phyloP scores from a whole-genome alignment of 2,113 vertebrate species.

The Guaruba guarouba region DNA sequence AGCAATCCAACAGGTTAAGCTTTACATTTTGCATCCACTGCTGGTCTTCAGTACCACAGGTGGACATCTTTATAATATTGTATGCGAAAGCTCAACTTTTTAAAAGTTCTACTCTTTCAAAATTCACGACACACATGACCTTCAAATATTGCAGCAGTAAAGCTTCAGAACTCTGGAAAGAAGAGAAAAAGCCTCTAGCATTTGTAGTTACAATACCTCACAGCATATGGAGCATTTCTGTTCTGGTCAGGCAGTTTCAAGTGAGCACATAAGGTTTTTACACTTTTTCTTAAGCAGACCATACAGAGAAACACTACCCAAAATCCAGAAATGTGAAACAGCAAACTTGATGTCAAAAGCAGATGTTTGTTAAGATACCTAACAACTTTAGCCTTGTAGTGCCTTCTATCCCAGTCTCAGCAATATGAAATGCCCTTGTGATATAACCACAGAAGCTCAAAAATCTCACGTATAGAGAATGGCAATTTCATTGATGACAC shows the following conservation, averaged over 20 bases:
- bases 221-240: not conserved
- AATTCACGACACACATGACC: not conserved
- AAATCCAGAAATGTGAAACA: not conserved
- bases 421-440: not conserved
- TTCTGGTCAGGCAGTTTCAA: not conserved
- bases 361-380: not conserved
- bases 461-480: not conserved
- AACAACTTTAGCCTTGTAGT: not conserved
- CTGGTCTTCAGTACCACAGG: not conserved
- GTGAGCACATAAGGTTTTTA: not conserved
- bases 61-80: not conserved
- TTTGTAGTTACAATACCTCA: not conserved
- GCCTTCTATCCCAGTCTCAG: not conserved
- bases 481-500: not conserved
- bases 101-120: not conserved
- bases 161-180: not conserved
- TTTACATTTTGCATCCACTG: not conserved
- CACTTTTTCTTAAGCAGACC: not conserved
- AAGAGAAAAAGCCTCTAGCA: not conserved
- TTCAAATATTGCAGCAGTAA: not conserved
- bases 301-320: not conserved
- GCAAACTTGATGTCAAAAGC: not conserved
- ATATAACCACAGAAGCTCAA: not conserved
- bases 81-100: not conserved
- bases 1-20: not conserved